phyloP scores from a whole-genome alignment of 2,888 invertebrate genomes.

The Drosophila mercatorum region DNA sequence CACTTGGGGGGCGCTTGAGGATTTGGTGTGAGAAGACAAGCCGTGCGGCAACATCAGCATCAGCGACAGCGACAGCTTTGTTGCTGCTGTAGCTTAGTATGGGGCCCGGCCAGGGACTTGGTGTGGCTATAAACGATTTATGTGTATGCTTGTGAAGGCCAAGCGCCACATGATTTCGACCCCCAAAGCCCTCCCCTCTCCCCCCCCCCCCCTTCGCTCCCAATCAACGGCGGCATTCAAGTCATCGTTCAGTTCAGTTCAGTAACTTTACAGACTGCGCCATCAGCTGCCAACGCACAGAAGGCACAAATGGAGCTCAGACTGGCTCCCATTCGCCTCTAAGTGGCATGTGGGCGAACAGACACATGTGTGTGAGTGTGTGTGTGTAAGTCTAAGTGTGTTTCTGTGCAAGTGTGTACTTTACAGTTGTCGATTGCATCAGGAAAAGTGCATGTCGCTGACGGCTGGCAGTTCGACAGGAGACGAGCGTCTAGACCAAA shows the following conservation, averaged over 20 bases:
- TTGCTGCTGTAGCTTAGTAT: conserved; percentile 51
- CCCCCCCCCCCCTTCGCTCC: conserved; percentile 7
- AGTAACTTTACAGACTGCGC: conserved; percentile 78
- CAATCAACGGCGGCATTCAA: conserved; percentile 63
- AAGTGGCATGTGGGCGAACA: conserved; percentile 9
- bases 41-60: conserved; percentile 60
- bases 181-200: not conserved
- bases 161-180: conserved; percentile 60
- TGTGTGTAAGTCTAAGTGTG: not conserved
- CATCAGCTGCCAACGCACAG: conserved; percentile 72
- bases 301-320: conserved; percentile 40
- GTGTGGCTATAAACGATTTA: conserved; percentile 77
- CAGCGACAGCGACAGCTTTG: conserved; percentile 52
- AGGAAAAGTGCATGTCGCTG: conserved; percentile 55
- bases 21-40: conserved; percentile 62
- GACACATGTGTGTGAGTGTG: not conserved
- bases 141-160: conserved; percentile 70
- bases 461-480: conserved; percentile 48
- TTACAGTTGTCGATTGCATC: conserved; percentile 70
- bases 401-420: conserved; percentile 18
- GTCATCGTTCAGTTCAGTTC: conserved; percentile 80
- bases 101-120: conserved; percentile 49
- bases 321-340: conserved; percentile 24
- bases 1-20: conserved; percentile 7
- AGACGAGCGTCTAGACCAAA: conserved; percentile 7